phyloP scores from a whole-genome alignment of 2,797 vertebrate genomes.

The Hemibagrus guttatus region DNA sequence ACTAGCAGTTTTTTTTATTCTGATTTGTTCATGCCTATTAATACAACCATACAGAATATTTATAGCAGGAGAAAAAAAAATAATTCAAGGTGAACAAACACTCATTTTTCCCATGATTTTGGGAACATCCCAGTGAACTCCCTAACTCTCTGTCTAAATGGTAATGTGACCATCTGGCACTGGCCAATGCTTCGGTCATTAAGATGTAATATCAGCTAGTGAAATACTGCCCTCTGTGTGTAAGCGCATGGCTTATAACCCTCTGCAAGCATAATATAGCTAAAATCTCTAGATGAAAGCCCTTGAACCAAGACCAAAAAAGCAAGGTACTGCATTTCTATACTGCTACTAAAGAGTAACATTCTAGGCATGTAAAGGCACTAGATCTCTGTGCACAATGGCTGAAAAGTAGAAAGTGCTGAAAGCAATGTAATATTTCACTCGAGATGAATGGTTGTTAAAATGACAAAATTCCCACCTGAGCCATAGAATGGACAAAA shows the following conservation, averaged over 20 bases:
- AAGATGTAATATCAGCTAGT: constrained; percentile 34
- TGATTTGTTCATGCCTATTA: not conserved
- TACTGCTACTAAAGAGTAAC: constrained; percentile 3
- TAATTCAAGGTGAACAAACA: not conserved
- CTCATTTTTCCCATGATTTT: constrained; percentile 15
- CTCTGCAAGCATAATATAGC: constrained; percentile 10
- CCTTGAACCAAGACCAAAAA: constrained; percentile 8
- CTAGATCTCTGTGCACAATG: not conserved
- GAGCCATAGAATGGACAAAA: constrained; percentile 19
- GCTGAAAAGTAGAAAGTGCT: constrained; percentile 10
- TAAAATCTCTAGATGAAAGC: constrained; percentile 31
- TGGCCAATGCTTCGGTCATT: constrained; percentile 2
- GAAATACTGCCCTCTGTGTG: constrained; percentile 51
- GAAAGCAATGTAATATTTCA: constrained; percentile 16
- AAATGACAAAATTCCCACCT: constrained; percentile 11
- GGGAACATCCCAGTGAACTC: constrained; percentile 29
- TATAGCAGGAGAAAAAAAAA: not conserved
- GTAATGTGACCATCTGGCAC: constrained; percentile 27
- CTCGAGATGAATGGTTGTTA: constrained; percentile 14
- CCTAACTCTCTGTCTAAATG: constrained; percentile 23
- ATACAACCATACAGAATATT: not conserved
- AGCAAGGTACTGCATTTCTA: constrained; percentile 30
- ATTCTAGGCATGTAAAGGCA: not conserved
- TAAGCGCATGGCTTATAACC: constrained; percentile 9
- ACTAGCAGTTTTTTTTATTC: not conserved